A percentile compares a stretch with the other conserved stretches of the same genome.
Evolutionary conservation across 2,797 vertebrate species (phyloP).

Genomic region (Synanceia verrucosa): DNA sequence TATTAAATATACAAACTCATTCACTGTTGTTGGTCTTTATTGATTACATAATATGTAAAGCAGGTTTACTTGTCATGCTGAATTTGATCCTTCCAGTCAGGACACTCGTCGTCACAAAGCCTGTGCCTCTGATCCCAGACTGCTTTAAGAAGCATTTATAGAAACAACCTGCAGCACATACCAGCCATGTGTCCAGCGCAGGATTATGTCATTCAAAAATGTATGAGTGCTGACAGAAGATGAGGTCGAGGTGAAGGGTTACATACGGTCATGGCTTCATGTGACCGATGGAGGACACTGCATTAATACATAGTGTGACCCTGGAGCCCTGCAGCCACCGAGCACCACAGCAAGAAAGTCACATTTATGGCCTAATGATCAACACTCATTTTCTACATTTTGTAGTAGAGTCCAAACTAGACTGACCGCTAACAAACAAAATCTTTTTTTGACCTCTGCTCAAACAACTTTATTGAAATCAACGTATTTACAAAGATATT

Average conservation of each 20-base stretch:
- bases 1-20: neutral
- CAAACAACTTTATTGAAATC: neutral
- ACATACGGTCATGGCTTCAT: neutral
- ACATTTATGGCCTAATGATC: neutral
- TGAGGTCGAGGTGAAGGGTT: neutral
- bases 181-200: conserved; percentile 19
- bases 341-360: neutral
- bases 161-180: conserved; percentile 45
- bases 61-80: conserved; percentile 49
- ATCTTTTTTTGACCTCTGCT: neutral
- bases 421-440: too few relatives aligned
- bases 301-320: neutral
- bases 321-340: neutral
- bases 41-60: conserved; percentile 41
- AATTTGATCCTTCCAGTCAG: conserved; percentile 47
- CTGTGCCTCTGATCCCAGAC: conserved; percentile 57
- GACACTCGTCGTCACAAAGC: conserved; percentile 52
- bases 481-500: neutral
- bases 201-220: conserved; percentile 54
- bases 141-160: conserved; percentile 51
- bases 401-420: too few relatives aligned
- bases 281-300: neutral
- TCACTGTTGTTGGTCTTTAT: neutral
- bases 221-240: conserved; percentile 32
- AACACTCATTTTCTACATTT: too few relatives aligned